Evolutionary conservation across 2,113 vertebrate genomes (phyloP).

Genomic region (Pseudolaguvia tuberculata): DNA sequence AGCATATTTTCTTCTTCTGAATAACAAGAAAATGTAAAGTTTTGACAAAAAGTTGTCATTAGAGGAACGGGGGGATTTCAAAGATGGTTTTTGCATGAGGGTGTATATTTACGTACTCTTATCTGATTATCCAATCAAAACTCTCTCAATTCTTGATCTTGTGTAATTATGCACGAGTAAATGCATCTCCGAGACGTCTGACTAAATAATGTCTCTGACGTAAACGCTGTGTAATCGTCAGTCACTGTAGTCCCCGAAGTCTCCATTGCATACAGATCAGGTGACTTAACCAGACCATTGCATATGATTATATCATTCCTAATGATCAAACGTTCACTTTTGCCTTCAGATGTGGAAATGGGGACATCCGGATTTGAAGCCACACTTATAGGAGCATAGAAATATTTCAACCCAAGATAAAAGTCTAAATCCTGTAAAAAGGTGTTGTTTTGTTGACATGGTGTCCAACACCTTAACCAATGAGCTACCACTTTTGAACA

Average conservation of each 20-base stretch:
- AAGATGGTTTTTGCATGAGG: too few relatives aligned
- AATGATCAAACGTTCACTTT: not conserved
- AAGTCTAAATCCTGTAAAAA: not conserved
- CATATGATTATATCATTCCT: constrained; percentile 9
- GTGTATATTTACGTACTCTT: not conserved
- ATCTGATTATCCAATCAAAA: not conserved
- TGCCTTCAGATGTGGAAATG: not conserved
- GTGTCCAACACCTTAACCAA: too few relatives aligned
- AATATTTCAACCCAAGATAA: not conserved
- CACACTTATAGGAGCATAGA: not conserved
- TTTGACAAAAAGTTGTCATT: too few relatives aligned
- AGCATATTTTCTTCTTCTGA: too few relatives aligned
- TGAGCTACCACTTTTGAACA: too few relatives aligned
- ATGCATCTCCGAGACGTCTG: too few relatives aligned
- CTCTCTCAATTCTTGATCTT: not conserved
- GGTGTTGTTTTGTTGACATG: too few relatives aligned
- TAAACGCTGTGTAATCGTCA: not conserved
- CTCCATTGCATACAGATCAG: not conserved
- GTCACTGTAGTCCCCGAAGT: not conserved
- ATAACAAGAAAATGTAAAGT: too few relatives aligned
- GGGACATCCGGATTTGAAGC: not conserved
- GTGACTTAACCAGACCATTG: constrained; percentile 8
- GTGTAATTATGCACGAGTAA: too few relatives aligned
- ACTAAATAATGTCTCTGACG: not conserved
- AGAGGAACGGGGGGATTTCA: too few relatives aligned